Evolutionary conservation across 2,888 invertebrate species (phyloP).

Genomic region (Pheosia tremula): DNA sequence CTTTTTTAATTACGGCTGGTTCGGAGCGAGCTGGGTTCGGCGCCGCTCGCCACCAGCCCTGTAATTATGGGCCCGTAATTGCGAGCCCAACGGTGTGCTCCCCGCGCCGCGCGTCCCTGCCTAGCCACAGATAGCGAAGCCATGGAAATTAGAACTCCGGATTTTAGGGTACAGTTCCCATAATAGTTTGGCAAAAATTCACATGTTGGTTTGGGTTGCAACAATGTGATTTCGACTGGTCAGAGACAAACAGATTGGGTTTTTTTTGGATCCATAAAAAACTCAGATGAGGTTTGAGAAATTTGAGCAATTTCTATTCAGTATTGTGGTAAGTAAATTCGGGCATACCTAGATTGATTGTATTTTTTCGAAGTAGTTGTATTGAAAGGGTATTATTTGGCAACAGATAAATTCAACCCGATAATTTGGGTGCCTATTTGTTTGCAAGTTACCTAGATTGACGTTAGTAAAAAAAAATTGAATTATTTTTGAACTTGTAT

Average conservation of each 20-base stretch:
- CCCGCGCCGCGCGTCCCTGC: slow-evolving; percentile 58
- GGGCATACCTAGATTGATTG: no score
- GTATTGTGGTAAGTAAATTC: no score
- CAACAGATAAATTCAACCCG: no score
- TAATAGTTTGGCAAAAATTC: slow-evolving; percentile 25
- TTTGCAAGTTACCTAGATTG: no score
- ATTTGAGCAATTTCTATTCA: no score
- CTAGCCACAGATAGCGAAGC: slow-evolving; percentile 60
- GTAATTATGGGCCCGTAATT: slow-evolving; percentile 83
- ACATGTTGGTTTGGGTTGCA: slow-evolving; percentile 5
- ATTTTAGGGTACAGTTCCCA: slow-evolving; percentile 25
- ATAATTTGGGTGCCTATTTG: no score
- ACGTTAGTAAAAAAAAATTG: no score
- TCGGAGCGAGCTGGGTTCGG: slow-evolving; percentile 74
- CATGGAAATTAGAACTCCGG: slow-evolving; percentile 58
- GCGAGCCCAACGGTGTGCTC: slow-evolving; percentile 70
- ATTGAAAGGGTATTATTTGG: no score
- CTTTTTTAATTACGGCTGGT: slow-evolving; percentile 83
- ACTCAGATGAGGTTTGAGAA: no score
- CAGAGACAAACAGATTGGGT: not conserved
- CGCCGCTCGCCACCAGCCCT: slow-evolving; percentile 79
- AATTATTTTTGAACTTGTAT: no score
- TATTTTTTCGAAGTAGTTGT: no score
- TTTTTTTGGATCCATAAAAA: not conserved
- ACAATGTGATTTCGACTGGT: no score